A percentile compares a stretch with the other conserved stretches of the same genome.
These are phyloP conservation scores for Junonia oenone DNA, from an alignment of 2,888 invertebrate genomes.

Conservation along the genomic window DNA sequence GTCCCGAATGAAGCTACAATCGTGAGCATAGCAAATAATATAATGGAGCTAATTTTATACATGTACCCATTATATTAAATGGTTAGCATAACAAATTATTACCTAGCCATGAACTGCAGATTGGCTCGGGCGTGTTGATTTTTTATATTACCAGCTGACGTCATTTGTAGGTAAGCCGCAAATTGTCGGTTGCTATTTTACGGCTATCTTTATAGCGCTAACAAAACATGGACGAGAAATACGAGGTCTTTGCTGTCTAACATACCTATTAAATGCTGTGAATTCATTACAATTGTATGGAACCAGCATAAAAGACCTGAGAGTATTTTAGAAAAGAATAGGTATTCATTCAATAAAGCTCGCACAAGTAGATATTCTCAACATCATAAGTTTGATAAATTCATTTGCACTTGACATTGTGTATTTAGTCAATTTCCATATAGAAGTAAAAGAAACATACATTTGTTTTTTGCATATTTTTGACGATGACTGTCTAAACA, in stretches of 20 bases:
- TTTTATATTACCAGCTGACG: slow-evolving; percentile 18
- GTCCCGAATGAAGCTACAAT: too few relatives aligned
- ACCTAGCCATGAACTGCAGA: slow-evolving; percentile 7
- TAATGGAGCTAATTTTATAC: not conserved
- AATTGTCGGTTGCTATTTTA: slow-evolving; percentile 20
- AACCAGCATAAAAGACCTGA: too few relatives aligned
- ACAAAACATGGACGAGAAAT: slow-evolving; percentile 11
- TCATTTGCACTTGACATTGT: too few relatives aligned
- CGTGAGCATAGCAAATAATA: not conserved
- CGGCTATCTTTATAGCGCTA: slow-evolving; percentile 16
- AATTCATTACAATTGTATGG: not conserved
- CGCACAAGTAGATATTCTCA: too few relatives aligned
- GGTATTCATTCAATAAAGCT: too few relatives aligned
- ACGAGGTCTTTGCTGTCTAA: not conserved
- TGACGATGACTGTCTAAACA: too few relatives aligned
- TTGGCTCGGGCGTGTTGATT: slow-evolving; percentile 9
- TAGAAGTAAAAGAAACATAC: too few relatives aligned
- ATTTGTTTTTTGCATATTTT: too few relatives aligned
- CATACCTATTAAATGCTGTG: not conserved
- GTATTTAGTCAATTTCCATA: too few relatives aligned
- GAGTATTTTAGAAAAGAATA: too few relatives aligned
- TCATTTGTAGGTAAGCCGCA: slow-evolving; percentile 17
- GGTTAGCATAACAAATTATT: slow-evolving; percentile 4
- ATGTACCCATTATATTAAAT: not conserved
- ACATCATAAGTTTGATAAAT: too few relatives aligned